phyloP scores from a whole-genome alignment of 1,140 invertebrate genomes.

The Chironomus tepperi region DNA sequence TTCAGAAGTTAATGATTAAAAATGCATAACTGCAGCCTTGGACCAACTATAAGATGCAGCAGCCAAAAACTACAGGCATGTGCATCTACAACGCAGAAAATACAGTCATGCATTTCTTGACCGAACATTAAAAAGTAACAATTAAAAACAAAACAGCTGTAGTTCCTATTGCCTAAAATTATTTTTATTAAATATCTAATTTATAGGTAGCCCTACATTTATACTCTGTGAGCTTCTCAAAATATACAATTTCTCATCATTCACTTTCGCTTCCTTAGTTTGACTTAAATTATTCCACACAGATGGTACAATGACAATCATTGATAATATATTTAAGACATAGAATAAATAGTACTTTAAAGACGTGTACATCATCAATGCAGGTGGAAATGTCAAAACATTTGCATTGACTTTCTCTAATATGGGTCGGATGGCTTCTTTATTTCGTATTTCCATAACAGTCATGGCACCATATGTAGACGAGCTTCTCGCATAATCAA shows the following conservation, averaged over 20 bases:
- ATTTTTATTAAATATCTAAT: too few relatives aligned
- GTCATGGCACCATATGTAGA: not conserved
- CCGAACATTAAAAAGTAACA: too few relatives aligned
- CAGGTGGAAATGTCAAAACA: not conserved
- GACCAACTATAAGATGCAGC: too few relatives aligned
- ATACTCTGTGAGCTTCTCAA: not conserved
- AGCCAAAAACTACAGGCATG: too few relatives aligned
- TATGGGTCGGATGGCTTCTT: not conserved
- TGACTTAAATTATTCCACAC: not conserved
- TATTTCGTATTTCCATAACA: not conserved
- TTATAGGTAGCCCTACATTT: too few relatives aligned
- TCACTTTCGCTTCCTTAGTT: not conserved
- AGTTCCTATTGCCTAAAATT: too few relatives aligned
- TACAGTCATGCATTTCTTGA: too few relatives aligned
- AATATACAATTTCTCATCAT: not conserved
- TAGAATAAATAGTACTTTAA: not conserved
- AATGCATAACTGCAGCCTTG: too few relatives aligned
- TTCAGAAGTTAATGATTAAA: too few relatives aligned
- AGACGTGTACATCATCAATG: not conserved
- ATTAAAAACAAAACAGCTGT: too few relatives aligned
- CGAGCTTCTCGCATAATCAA: not conserved
- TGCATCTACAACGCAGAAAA: too few relatives aligned
- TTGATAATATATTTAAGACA: not conserved
- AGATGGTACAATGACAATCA: not conserved
- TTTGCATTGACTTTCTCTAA: not conserved